Conservation (phyloP, 2,888 invertebrate genomes). For the Caenorhabditis japonica region DNA sequence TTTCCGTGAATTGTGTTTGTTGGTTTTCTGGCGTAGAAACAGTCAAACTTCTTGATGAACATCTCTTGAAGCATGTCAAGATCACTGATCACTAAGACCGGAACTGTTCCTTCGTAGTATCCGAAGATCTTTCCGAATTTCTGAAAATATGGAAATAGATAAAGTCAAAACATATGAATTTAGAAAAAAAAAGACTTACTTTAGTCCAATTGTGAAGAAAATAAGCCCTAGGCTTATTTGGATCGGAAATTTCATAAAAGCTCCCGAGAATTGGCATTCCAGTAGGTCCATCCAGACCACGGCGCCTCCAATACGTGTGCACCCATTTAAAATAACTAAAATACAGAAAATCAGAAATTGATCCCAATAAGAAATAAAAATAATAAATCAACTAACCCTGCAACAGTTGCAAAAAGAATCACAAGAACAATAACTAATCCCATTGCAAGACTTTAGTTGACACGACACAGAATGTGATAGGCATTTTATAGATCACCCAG, state of each 20-base stretch:
- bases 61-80: conserved; percentile 78
- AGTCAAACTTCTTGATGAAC: conserved; percentile 78
- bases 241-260: conserved; percentile 45
- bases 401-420: conserved; percentile 3
- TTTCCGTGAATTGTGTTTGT: conserved; percentile 54
- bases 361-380: not conserved
- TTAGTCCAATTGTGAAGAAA: conserved; percentile 68
- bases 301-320: conserved; percentile 66
- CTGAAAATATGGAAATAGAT: conserved; percentile 18
- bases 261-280: conserved; percentile 62
- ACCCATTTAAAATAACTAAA: conserved; percentile 26
- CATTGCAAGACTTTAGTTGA: too few relatives aligned
- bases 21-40: conserved; percentile 78
- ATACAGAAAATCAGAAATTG: not conserved
- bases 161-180: not conserved
- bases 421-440: not conserved
- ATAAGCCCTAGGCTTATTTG: conserved; percentile 45
- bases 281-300: conserved; percentile 66
- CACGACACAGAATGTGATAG: too few relatives aligned
- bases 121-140: conserved; percentile 61
- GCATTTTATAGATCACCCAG: not conserved
- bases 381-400: not conserved
- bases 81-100: conserved; percentile 78
- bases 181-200: conserved; percentile 10
- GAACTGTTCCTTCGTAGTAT: conserved; percentile 61